Percentiles rank a stretch among this genome's conserved stretches.
Conservation (phyloP, 2,797 vertebrate genomes). For the Streptopelia turtur region DNA sequence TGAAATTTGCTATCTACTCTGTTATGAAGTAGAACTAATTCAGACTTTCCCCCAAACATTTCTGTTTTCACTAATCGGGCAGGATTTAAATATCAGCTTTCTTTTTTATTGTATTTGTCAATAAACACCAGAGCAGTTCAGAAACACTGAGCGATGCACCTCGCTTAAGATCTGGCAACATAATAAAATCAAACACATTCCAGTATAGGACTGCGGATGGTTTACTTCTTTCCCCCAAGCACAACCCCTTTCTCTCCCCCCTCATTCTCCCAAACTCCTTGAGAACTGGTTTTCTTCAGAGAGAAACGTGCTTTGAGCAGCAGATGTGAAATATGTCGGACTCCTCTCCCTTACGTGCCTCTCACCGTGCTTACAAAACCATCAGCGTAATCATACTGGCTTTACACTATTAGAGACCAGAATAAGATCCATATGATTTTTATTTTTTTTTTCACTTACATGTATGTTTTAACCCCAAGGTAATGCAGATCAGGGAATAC, state of each 20-base stretch:
- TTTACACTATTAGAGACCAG: neutral
- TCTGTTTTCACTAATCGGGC: constrained; percentile 66
- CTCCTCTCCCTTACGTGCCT: neutral
- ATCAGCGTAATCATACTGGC: neutral
- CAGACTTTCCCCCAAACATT: constrained; percentile 68
- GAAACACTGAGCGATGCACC: constrained; percentile 67
- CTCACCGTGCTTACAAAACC: neutral
- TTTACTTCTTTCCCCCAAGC: constrained; percentile 24
- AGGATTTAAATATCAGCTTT: constrained; percentile 53
- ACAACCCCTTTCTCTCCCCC: neutral
- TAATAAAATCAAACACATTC: constrained; percentile 26
- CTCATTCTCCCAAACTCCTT: neutral
- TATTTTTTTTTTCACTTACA: neutral
- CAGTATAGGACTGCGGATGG: neutral
- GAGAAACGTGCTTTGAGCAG: neutral
- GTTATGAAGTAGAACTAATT: constrained; percentile 71
- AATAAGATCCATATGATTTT: neutral
- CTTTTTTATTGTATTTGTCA: constrained; percentile 70
- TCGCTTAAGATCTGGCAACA: constrained; percentile 58
- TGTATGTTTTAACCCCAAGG: neutral
- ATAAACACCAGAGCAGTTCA: constrained; percentile 74
- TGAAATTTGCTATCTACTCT: constrained; percentile 68
- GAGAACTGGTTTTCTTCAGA: constrained; percentile 37
- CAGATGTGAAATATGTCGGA: neutral
- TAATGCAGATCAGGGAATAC: neutral